A percentile compares a stretch with the other conserved stretches of the same genome.
Conservation (phyloP, 1,140 invertebrate genomes). For the Bicyclus anynana region DNA sequence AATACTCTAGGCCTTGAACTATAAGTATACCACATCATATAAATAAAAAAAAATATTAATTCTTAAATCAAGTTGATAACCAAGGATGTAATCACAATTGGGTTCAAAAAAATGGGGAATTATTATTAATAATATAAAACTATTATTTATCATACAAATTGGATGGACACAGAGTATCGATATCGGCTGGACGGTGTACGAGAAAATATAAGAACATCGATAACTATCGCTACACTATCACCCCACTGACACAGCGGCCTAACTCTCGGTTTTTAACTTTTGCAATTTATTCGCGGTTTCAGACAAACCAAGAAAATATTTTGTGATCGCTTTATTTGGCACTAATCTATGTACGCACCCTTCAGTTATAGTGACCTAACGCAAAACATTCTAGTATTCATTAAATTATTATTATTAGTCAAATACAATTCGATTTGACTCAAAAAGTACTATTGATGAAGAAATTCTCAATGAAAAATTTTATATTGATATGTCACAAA, state of each 20-base stretch:
- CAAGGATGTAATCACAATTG: no score
- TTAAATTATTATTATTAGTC: not conserved
- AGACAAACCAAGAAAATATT: not conserved
- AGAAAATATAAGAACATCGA: not conserved
- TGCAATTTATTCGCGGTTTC: constrained; percentile 7
- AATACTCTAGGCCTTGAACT: no score
- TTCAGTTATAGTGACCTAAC: not conserved
- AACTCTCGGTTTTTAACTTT: not conserved
- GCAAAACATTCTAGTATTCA: not conserved
- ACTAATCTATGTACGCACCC: not conserved
- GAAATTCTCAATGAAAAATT: no score
- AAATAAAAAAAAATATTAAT: no score
- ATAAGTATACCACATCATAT: no score
- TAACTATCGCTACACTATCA: not conserved
- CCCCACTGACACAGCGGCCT: not conserved
- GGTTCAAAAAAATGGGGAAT: no score
- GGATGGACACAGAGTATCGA: not conserved
- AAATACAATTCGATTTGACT: no score
- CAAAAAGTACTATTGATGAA: no score
- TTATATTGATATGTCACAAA: no score
- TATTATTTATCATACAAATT: no score
- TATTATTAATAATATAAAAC: no score
- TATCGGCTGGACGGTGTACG: constrained; percentile 37
- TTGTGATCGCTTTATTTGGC: not conserved
- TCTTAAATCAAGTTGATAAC: no score